phyloP scores from a whole-genome alignment of 2,888 invertebrate genomes.

The Chloroclystis v-ata region DNA sequence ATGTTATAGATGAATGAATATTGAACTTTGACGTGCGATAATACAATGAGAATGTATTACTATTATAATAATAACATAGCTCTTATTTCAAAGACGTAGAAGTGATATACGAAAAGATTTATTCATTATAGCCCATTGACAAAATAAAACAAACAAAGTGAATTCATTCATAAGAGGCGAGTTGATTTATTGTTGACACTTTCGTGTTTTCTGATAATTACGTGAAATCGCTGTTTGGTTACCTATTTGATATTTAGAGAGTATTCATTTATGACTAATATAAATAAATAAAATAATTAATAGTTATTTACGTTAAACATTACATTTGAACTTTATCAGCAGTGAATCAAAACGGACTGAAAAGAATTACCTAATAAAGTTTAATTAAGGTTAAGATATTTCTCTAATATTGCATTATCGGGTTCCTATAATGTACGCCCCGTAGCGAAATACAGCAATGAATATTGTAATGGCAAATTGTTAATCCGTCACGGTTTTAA shows the following conservation, averaged over 20 bases:
- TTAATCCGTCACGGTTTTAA: too few species aligned
- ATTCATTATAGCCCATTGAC: constrained; percentile 33
- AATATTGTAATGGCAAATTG: constrained; percentile 26
- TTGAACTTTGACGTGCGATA: constrained; percentile 43
- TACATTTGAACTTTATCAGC: too few species aligned
- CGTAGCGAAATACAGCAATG: constrained; percentile 21
- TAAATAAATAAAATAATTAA: too few species aligned
- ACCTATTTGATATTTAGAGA: constrained; percentile 6
- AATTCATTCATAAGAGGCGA: constrained; percentile 42
- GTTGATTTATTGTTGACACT: constrained; percentile 30
- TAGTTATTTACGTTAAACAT: too few species aligned
- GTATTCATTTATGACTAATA: too few species aligned
- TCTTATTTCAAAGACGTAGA: constrained; percentile 19
- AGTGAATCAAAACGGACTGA: too few species aligned
- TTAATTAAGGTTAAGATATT: too few species aligned
- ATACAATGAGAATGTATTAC: constrained; percentile 17
- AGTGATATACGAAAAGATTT: not conserved
- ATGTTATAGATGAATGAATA: constrained; percentile 35
- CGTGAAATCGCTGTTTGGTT: constrained; percentile 19
- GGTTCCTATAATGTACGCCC: too few species aligned
- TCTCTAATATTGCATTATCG: too few species aligned
- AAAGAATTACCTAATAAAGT: too few species aligned
- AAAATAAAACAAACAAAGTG: constrained; percentile 32
- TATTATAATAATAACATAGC: constrained; percentile 6
- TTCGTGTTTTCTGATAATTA: constrained; percentile 18